A percentile compares a stretch with the other conserved stretches of the same genome.
Evolutionary conservation across 2,797 vertebrate genomes (phyloP).

Genomic region (Acanthopagrus latus): DNA sequence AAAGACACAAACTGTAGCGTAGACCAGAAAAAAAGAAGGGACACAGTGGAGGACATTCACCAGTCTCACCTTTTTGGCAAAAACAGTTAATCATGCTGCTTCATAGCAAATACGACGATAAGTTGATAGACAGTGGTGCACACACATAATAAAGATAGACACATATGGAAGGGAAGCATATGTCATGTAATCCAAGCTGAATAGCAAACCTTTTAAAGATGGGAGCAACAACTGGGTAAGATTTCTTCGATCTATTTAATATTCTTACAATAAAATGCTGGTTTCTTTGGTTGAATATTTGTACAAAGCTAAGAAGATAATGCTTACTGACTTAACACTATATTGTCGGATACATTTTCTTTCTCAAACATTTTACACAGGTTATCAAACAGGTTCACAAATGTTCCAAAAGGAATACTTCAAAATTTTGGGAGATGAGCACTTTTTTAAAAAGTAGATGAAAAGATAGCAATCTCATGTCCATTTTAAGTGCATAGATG

Average conservation of each 20-base stretch:
- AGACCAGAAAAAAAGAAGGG: background rate
- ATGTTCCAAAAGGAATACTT: background rate
- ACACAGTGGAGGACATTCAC: background rate
- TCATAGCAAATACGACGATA: background rate
- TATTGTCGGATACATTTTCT: background rate
- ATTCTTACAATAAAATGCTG: too few species aligned
- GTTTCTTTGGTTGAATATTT: background rate
- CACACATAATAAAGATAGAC: background rate
- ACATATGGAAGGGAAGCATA: background rate
- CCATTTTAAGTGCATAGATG: background rate
- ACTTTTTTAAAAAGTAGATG: background rate
- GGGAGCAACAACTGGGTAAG: background rate
- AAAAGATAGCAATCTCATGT: background rate
- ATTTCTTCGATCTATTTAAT: background rate
- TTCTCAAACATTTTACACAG: background rate
- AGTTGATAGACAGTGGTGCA: background rate
- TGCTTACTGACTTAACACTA: background rate
- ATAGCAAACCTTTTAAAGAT: background rate
- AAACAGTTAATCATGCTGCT: background rate
- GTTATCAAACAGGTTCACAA: background rate
- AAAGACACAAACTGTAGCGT: slow-evolving; percentile 4
- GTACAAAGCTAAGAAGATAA: background rate
- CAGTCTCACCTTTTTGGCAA: background rate
- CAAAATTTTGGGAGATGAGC: background rate
- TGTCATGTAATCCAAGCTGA: background rate